Base-by-base conservation (phyloP, 2,797 vertebrate genomes). In the Toxotes lorentzi region DNA sequence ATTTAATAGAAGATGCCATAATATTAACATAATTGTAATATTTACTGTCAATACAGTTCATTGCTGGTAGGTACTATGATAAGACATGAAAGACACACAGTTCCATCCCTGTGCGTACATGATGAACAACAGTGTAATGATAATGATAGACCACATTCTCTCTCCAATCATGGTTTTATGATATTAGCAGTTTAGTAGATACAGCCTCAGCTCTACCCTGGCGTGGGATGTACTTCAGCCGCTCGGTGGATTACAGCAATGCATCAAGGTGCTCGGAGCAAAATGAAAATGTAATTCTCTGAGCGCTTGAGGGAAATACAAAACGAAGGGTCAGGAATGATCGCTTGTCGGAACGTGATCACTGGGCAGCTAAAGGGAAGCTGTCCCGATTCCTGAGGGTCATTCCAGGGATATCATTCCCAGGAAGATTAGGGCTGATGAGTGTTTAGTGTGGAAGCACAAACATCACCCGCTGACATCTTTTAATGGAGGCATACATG, bases 271-370 rank as follows among this genome's bases (percentile, higher is more conserved):
- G 72, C 84, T 87, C 34, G 76, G 59, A 78, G 85, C 79, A 81
- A 90, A 92, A 92, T 87, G 87, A 91, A 92, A 92, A 90, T 84
- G 83, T 76, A 87, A 92, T 92, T 89, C 85, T 84, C 77, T 6
- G 34, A 79, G 73, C 13, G 70, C 88, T 89, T 71, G 66, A 81
- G 83, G 90, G 87, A 76, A 89, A 85, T 78, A 63, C 58, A 57
- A 85, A 79, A 89, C 40, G 54, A 89, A 77, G 56, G 64, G 66
- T 77, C 74, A 75, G 84, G 70, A 91, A 78, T 78, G 80, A 91
- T 89, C 56, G 60, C 87, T 79, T 69, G 58, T 76, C 85, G 75
- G 83, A 84, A 79, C 81, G 73, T 80, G 87, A 91, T 88, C 84
- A 76, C 76, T 63, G 77, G 77, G 68, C 67, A 63, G 81, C 81